Conservation (phyloP, 2,888 invertebrate genomes). For the Apamea epomidion region DNA sequence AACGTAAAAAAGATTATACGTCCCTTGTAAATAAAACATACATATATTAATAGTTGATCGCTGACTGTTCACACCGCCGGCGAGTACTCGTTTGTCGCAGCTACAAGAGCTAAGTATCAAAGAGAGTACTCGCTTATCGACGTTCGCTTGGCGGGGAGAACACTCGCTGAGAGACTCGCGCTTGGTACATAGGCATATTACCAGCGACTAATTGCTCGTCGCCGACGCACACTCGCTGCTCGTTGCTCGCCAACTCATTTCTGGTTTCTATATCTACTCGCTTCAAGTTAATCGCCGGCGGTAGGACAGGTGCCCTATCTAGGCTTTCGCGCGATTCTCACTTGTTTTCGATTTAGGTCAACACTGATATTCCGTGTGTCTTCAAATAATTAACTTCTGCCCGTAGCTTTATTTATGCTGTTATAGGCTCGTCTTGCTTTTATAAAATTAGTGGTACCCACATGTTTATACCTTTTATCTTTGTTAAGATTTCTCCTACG, state of each 20-base stretch:
- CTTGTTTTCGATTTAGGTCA: neutral
- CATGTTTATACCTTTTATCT: neutral
- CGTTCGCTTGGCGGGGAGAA: neutral
- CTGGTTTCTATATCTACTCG: neutral
- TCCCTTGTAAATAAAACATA: neutral
- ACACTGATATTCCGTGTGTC: neutral
- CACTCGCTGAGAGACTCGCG: too few relatives aligned
- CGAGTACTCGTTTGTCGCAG: neutral
- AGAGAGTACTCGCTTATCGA: neutral
- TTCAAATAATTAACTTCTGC: neutral
- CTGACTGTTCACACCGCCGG: too few relatives aligned
- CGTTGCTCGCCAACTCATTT: neutral
- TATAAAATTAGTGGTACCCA: neutral
- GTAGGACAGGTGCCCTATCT: neutral
- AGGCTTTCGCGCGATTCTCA: neutral
- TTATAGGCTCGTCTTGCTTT: neutral
- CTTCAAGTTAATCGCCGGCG: neutral
- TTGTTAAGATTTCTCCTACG: neutral
- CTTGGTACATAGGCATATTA: neutral
- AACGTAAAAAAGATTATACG: neutral
- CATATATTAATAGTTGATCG: neutral
- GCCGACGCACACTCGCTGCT: neutral
- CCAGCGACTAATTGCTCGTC: neutral
- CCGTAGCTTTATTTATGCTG: neutral
- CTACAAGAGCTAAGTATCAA: neutral